Evolutionary conservation across 2,888 invertebrate species (phyloP).

Genomic region (Sinotaia quadrata): DNA sequence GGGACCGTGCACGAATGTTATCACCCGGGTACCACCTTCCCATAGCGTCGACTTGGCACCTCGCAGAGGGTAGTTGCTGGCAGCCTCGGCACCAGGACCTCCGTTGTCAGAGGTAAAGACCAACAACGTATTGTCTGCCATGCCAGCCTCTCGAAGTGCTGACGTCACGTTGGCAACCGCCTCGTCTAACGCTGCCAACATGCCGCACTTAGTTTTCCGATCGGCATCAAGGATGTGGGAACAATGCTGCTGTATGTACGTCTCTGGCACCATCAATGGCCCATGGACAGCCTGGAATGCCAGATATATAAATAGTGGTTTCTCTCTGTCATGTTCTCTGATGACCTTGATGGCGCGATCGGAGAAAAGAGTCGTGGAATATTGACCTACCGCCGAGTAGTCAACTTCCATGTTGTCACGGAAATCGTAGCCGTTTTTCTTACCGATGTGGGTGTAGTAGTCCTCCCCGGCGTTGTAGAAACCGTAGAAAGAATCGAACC

Average conservation of each 20-base stretch:
- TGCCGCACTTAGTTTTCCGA: conserved; percentile 76
- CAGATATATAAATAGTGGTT: conserved; percentile 6
- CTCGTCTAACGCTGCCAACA: conserved; percentile 18
- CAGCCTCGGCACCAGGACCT: conserved; percentile 59
- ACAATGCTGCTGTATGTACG: conserved; percentile 6
- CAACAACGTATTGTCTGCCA: not conserved
- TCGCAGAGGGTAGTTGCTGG: conserved; percentile 71
- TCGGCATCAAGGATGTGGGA: not conserved
- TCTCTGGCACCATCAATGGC: conserved; percentile 37
- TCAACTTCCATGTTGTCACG: not conserved
- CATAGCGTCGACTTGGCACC: conserved; percentile 83
- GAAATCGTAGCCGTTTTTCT: conserved; percentile 62
- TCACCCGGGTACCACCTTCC: conserved; percentile 80
- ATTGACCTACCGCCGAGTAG: not conserved
- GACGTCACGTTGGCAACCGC: conserved; percentile 15
- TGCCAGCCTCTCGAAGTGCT: not conserved
- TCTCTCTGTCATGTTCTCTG: conserved; percentile 32
- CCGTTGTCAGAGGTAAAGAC: conserved; percentile 43
- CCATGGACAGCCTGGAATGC: conserved; percentile 44
- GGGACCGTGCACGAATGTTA: conserved; percentile 74
- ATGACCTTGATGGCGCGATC: conserved; percentile 42
- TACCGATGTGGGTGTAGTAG: conserved; percentile 56
- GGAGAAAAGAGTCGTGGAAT: conserved; percentile 31
- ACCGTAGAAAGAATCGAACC: conserved; percentile 28
- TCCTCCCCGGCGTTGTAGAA: conserved; percentile 27